Conservation (phyloP, 1,140 invertebrate genomes). For the Plutomurus gul region DNA sequence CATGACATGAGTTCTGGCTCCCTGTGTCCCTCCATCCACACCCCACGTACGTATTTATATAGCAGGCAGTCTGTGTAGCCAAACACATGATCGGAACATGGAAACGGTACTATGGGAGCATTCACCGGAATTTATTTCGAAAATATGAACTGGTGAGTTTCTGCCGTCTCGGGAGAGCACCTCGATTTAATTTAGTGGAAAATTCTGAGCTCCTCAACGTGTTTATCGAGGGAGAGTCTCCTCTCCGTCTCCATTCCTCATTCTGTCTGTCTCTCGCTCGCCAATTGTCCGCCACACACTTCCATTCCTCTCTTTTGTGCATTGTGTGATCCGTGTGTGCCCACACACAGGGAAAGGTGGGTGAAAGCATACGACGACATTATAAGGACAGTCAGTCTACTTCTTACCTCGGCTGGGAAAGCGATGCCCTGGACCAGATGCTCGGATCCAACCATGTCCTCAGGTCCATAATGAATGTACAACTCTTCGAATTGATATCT, state of each 20-base stretch:
- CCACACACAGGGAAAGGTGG: too few relatives aligned
- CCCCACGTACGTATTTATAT: too few relatives aligned
- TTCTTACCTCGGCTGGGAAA: slow-evolving; percentile 90
- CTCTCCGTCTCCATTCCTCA: too few relatives aligned
- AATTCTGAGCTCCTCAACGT: slow-evolving; percentile 12
- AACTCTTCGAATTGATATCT: slow-evolving; percentile 92
- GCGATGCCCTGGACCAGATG: slow-evolving; percentile 87
- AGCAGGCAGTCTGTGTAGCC: background rate
- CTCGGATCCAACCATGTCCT: slow-evolving; percentile 85
- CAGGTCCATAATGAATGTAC: slow-evolving; percentile 83
- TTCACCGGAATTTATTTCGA: slow-evolving; percentile 42
- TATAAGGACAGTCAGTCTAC: background rate
- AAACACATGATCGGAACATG: background rate
- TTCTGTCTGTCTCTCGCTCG: background rate
- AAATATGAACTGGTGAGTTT: slow-evolving; percentile 42
- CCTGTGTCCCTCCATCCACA: too few relatives aligned
- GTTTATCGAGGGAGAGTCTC: background rate
- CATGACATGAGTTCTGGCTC: too few relatives aligned
- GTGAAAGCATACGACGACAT: background rate
- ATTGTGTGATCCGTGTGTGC: too few relatives aligned
- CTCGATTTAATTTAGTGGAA: slow-evolving; percentile 31
- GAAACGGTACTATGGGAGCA: background rate
- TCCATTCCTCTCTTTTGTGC: too few relatives aligned
- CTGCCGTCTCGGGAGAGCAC: background rate
- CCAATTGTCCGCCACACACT: too few relatives aligned